A percentile compares a stretch with the other conserved stretches of the same genome.
These are phyloP conservation scores for Neodon shergylaensis DNA, from an alignment of 2,113 vertebrate species.

Conservation along the genomic window DNA sequence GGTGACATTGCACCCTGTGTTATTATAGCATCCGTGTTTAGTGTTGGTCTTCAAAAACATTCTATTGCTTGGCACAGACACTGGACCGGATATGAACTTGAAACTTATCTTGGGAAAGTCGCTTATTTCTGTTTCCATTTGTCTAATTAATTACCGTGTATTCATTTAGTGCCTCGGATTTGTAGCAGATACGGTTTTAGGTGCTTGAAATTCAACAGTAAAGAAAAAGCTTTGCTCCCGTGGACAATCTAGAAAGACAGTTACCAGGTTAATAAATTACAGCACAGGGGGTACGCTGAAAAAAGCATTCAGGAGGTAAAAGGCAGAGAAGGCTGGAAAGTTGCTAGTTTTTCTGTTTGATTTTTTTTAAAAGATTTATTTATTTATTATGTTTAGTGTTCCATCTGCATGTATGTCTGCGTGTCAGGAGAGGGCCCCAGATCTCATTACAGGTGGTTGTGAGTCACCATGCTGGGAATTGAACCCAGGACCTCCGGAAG, in stretches of 20 bases:
- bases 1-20: background rate
- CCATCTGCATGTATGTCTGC: background rate
- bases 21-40: background rate
- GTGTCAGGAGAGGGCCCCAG: background rate
- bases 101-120: background rate
- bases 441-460: background rate
- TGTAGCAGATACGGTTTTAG: background rate
- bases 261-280: background rate
- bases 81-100: background rate
- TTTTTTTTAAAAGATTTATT: background rate
- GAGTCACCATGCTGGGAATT: background rate
- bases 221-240: background rate
- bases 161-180: background rate
- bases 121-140: background rate
- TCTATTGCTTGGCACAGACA: background rate
- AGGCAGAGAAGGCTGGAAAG: background rate
- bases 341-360: background rate
- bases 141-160: background rate
- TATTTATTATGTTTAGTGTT: background rate
- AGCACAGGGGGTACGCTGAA: background rate
- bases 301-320: background rate
- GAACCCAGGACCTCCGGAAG: background rate
- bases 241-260: background rate
- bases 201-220: constrained; percentile 16
- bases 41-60: background rate